phyloP scores from a whole-genome alignment of 2,113 vertebrate species.

The Pedetes capensis region DNA sequence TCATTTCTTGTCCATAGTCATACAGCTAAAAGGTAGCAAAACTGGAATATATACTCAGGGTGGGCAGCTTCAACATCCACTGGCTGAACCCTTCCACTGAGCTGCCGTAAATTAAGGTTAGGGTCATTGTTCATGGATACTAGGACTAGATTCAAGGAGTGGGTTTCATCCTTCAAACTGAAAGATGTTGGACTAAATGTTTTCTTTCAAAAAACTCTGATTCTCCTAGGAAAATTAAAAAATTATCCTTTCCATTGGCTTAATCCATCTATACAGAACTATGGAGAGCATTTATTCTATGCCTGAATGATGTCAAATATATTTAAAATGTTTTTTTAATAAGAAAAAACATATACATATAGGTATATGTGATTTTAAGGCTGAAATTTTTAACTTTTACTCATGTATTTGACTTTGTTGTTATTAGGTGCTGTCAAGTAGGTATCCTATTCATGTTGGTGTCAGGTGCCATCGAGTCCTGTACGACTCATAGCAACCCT shows the following conservation, averaged over 20 bases:
- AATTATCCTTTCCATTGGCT: neutral
- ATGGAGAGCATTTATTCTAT: neutral
- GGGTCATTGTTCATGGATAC: neutral
- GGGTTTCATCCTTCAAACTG: neutral
- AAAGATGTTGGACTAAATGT: neutral
- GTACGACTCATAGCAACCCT: too few species aligned
- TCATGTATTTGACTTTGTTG: neutral
- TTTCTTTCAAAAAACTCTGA: neutral
- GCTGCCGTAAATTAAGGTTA: neutral
- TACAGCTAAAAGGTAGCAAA: neutral
- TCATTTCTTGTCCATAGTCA: neutral
- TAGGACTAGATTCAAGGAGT: neutral
- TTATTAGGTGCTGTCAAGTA: too few species aligned
- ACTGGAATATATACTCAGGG: neutral
- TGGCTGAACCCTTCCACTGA: neutral
- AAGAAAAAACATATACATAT: neutral
- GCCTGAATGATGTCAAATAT: neutral
- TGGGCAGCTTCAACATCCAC: fast-evolving
- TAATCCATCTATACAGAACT: neutral
- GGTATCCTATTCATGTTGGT: too few species aligned
- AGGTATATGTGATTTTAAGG: neutral
- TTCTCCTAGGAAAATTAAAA: neutral
- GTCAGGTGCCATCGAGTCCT: too few species aligned
- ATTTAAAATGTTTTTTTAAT: neutral
- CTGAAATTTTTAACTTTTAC: neutral